phyloP scores from a whole-genome alignment of 2,888 invertebrate genomes.

The Cantharis rustica region DNA sequence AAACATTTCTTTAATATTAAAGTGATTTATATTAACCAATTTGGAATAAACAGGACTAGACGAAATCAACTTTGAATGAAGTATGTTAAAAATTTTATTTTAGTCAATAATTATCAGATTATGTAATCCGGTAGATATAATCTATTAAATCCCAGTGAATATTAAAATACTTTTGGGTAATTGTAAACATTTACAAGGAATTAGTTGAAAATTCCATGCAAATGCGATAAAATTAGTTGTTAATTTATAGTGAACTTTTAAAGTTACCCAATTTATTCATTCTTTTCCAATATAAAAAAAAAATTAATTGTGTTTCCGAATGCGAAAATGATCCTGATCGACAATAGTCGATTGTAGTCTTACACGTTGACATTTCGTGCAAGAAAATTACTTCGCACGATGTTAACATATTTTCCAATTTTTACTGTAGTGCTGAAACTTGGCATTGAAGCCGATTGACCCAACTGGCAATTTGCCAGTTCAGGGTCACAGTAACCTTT shows the following conservation, averaged over 20 bases:
- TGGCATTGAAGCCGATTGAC: constrained; percentile 21
- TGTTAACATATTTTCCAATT: neutral
- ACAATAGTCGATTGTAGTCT: neutral
- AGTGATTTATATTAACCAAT: too few relatives aligned
- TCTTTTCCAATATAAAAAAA: neutral
- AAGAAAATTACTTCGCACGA: neutral
- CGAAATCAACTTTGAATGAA: neutral
- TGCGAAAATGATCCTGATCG: neutral
- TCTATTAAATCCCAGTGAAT: neutral
- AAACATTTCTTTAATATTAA: neutral
- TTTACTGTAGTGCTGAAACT: neutral
- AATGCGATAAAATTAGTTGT: neutral
- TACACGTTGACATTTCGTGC: neutral
- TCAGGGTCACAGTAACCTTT: constrained; percentile 38
- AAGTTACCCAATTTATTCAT: neutral
- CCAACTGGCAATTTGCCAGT: constrained; percentile 36
- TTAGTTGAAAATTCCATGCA: neutral
- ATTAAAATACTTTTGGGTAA: neutral
- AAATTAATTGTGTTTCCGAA: neutral
- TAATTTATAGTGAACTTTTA: neutral
- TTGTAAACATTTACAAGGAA: neutral
- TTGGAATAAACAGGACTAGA: too few relatives aligned
- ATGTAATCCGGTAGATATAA: neutral
- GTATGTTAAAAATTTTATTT: neutral
- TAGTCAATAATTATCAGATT: neutral